These are phyloP conservation scores for Ypsolopha sequella DNA, from an alignment of 2,888 invertebrate species.

Conservation along the genomic window DNA sequence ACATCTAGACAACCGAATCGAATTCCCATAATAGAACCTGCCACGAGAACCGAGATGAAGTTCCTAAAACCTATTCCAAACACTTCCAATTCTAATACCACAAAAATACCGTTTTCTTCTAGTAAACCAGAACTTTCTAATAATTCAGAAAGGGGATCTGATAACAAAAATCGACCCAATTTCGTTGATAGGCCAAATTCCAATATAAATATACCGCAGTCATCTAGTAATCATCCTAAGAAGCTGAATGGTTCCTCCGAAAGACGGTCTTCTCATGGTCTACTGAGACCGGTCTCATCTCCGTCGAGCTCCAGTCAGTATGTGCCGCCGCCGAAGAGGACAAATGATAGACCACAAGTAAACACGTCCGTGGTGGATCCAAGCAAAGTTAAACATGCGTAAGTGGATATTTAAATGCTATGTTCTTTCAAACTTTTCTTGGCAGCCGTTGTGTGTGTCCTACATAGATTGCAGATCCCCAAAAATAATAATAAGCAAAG, in stretches of 20 bases:
- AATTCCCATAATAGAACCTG: background rate
- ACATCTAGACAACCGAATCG: background rate
- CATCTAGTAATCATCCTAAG: too few species aligned
- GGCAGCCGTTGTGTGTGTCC: too few species aligned
- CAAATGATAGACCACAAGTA: slow-evolving; percentile 55
- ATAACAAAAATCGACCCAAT: too few species aligned
- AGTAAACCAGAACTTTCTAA: background rate
- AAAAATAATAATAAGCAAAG: too few species aligned
- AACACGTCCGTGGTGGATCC: slow-evolving; percentile 30
- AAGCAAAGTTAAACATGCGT: slow-evolving; percentile 41
- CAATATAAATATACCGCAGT: too few species aligned
- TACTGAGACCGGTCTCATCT: too few species aligned
- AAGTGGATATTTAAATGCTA: slow-evolving; percentile 14
- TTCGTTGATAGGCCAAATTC: too few species aligned
- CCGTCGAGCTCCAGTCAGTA: too few species aligned
- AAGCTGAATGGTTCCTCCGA: too few species aligned
- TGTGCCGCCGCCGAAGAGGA: slow-evolving; percentile 27
- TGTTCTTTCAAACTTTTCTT: too few species aligned
- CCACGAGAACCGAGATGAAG: background rate
- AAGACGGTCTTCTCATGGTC: too few species aligned
- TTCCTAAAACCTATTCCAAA: background rate
- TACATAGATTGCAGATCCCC: too few species aligned
- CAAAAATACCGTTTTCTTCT: background rate
- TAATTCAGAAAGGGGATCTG: background rate
- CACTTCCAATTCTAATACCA: background rate